Conservation (phyloP, 1,140 invertebrate species). For the Drosophila elegans region DNA sequence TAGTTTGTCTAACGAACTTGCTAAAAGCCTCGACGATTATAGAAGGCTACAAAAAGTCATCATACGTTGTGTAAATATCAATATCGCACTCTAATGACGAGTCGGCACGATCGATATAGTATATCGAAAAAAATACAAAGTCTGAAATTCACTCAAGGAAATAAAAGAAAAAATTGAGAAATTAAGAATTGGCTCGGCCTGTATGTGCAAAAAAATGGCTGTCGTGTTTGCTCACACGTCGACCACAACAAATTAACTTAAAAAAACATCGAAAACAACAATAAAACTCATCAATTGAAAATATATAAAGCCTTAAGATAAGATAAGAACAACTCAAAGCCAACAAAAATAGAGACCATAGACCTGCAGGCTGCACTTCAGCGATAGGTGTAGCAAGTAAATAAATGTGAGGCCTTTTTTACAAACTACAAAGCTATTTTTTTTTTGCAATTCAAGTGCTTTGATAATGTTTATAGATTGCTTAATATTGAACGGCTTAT, state of each 20-base stretch:
- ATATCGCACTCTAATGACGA: slow-evolving; percentile 49
- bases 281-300: slow-evolving; percentile 40
- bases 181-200: slow-evolving; percentile 10
- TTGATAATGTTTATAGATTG: no score
- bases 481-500: no score
- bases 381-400: slow-evolving; percentile 43
- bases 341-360: neutral
- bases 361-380: slow-evolving; percentile 47
- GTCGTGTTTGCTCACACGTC: slow-evolving; percentile 68
- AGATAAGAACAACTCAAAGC: slow-evolving; percentile 51
- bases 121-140: slow-evolving; percentile 53
- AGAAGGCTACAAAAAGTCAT: slow-evolving; percentile 24
- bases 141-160: slow-evolving; percentile 25
- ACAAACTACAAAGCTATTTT: neutral
- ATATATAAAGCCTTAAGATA: slow-evolving; percentile 60
- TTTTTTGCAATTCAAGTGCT: no score
- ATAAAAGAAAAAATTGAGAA: slow-evolving; percentile 21
- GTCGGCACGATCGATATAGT: slow-evolving; percentile 30
- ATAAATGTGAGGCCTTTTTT: slow-evolving; percentile 9
- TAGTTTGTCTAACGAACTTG: slow-evolving; percentile 61
- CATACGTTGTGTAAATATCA: slow-evolving; percentile 62
- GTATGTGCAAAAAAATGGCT: slow-evolving; percentile 30
- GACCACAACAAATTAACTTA: slow-evolving; percentile 52
- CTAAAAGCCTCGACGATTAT: slow-evolving; percentile 46
- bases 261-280: slow-evolving; percentile 21